Evolutionary conservation across 2,888 invertebrate species (phyloP).

Genomic region (Leistus spinibarbis): DNA sequence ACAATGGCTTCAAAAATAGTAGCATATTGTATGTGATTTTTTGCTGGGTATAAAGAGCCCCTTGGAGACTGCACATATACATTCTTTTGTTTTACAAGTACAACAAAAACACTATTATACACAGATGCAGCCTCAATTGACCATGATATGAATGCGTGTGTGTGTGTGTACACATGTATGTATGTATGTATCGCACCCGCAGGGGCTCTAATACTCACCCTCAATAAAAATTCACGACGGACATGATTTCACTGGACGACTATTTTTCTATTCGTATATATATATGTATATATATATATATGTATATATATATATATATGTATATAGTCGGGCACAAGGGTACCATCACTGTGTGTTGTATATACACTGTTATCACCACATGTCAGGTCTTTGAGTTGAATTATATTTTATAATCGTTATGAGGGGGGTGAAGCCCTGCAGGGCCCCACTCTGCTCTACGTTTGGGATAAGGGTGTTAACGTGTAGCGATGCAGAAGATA

Average conservation of each 20-base stretch:
- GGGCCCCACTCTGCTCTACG: background rate
- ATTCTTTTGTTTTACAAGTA: background rate
- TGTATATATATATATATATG: too few relatives aligned
- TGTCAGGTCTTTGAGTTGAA: constrained; percentile 30
- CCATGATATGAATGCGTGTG: background rate
- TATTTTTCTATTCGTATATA: background rate
- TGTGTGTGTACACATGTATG: background rate
- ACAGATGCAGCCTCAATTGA: background rate
- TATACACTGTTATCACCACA: constrained; percentile 35
- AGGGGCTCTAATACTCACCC: background rate
- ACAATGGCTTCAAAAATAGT: background rate
- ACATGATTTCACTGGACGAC: too few relatives aligned
- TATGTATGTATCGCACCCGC: background rate
- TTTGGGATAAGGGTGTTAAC: background rate
- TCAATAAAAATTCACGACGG: background rate
- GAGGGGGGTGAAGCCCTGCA: background rate
- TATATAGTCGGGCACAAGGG: background rate
- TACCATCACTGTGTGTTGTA: background rate
- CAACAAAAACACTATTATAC: background rate
- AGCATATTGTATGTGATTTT: background rate
- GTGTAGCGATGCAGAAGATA: background rate
- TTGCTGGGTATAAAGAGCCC: background rate
- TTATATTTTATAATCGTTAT: constrained; percentile 39
- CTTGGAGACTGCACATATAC: background rate
- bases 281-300: too few relatives aligned